Evolutionary conservation across 2,113 vertebrate genomes (phyloP).

Genomic region (Percopsis transmontana): DNA sequence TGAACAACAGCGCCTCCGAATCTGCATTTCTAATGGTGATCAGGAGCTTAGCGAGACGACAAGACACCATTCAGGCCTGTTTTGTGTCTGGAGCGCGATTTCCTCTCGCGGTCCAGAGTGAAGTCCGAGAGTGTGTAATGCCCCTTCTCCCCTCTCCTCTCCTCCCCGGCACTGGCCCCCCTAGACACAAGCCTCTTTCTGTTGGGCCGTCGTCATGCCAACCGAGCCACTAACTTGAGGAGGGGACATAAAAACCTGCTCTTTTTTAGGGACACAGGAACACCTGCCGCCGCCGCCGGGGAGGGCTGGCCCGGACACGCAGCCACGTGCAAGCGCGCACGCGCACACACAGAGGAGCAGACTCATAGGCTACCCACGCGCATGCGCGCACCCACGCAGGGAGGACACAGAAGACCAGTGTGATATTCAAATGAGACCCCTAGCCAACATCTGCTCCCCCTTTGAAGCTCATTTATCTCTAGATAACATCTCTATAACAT

Average conservation of each 20-base stretch:
- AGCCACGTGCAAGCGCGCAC: slow-evolving; percentile 56
- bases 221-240: slow-evolving; percentile 82
- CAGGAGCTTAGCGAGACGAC: slow-evolving; percentile 23
- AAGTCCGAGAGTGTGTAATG: slow-evolving; percentile 49
- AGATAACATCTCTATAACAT: slow-evolving; percentile 32
- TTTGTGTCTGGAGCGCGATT: slow-evolving; percentile 63
- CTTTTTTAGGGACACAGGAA: slow-evolving; percentile 77
- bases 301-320: slow-evolving; percentile 51
- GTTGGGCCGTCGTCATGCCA: slow-evolving; percentile 80
- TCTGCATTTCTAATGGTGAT: slow-evolving; percentile 34
- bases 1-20: not conserved
- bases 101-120: slow-evolving; percentile 51
- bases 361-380: not conserved
- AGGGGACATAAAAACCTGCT: slow-evolving; percentile 83
- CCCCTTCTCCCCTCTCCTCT: slow-evolving; percentile 36
- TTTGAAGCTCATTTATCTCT: slow-evolving; percentile 51
- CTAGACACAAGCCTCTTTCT: slow-evolving; percentile 83
- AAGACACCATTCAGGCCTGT: slow-evolving; percentile 66
- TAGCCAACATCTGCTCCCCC: slow-evolving; percentile 66
- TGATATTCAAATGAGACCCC: slow-evolving; percentile 64
- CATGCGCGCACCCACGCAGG: slow-evolving; percentile 11
- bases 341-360: not conserved
- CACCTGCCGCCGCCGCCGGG: slow-evolving; percentile 79
- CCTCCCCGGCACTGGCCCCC: slow-evolving; percentile 77
- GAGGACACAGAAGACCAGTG: slow-evolving; percentile 53